phyloP scores from a whole-genome alignment of 2,888 invertebrate species.

The Mythimna albipuncta region DNA sequence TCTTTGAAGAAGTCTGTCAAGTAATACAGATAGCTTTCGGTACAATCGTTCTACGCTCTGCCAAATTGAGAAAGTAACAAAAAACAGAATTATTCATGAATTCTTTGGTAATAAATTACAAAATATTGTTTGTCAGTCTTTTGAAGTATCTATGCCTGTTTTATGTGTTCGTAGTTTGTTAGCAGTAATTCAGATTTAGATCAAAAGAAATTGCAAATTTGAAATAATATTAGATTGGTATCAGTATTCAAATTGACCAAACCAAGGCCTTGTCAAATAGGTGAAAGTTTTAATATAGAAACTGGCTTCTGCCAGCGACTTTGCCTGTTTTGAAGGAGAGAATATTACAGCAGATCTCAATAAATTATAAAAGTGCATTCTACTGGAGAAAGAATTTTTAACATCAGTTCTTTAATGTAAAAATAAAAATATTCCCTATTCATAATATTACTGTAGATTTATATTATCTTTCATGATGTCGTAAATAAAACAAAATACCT shows the following conservation, averaged over 20 bases:
- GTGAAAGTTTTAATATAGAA: not conserved
- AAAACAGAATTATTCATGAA: slow-evolving; percentile 61
- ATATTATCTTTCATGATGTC: not conserved
- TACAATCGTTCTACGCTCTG: slow-evolving; percentile 42
- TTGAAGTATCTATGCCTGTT: slow-evolving; percentile 5
- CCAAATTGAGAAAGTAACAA: slow-evolving; percentile 54
- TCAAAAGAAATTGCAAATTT: not conserved
- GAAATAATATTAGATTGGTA: not conserved
- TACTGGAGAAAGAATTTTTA: no score
- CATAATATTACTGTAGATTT: no score
- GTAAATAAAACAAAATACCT: not conserved
- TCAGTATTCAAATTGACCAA: not conserved
- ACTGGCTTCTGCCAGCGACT: no score
- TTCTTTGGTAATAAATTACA: slow-evolving; percentile 37
- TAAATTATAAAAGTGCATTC: no score
- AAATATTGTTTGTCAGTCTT: slow-evolving; percentile 37
- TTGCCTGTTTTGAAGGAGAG: no score
- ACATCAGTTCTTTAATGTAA: no score
- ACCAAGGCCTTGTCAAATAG: not conserved
- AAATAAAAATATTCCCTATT: no score
- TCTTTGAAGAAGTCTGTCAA: slow-evolving; percentile 42
- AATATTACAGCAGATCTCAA: no score
- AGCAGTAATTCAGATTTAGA: not conserved
- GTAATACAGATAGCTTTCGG: slow-evolving; percentile 53
- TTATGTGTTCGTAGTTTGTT: slow-evolving; percentile 11